Conservation (phyloP, 2,113 vertebrate species). For the Chlorodrepanis virens region DNA sequence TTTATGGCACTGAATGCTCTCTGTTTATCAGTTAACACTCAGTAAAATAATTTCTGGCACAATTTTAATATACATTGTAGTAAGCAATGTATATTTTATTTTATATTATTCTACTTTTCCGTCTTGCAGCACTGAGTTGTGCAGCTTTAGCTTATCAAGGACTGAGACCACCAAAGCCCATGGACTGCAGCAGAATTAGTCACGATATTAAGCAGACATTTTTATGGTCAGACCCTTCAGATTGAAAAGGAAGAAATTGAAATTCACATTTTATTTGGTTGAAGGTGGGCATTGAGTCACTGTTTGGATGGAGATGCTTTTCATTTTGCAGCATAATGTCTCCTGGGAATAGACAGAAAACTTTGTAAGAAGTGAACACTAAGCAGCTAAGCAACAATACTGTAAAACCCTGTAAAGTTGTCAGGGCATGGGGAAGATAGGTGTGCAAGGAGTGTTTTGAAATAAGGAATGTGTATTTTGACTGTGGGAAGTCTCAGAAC, state of each 20-base stretch:
- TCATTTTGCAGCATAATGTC: neutral
- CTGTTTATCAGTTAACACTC: neutral
- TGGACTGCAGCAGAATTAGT: neutral
- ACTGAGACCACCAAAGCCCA: neutral
- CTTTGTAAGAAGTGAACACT: neutral
- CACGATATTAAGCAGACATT: neutral
- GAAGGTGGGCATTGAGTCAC: neutral
- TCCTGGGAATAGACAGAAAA: neutral
- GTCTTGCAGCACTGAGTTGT: neutral
- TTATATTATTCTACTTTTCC: neutral
- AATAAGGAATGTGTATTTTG: neutral
- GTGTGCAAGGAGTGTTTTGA: neutral
- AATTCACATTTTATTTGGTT: neutral
- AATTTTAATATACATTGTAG: neutral
- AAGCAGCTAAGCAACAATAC: neutral
- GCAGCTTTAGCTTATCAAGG: neutral
- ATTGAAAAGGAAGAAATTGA: neutral
- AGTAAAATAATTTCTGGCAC: neutral
- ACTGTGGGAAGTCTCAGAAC: neutral
- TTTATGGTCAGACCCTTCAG: neutral
- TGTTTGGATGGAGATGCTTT: neutral
- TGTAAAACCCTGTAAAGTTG: neutral
- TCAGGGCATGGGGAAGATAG: rapidly evolving
- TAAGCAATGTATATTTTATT: neutral
- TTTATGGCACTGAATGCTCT: neutral